These are phyloP conservation scores for Eristalis pertinax DNA, from an alignment of 2,888 invertebrate species.

Conservation along the genomic window DNA sequence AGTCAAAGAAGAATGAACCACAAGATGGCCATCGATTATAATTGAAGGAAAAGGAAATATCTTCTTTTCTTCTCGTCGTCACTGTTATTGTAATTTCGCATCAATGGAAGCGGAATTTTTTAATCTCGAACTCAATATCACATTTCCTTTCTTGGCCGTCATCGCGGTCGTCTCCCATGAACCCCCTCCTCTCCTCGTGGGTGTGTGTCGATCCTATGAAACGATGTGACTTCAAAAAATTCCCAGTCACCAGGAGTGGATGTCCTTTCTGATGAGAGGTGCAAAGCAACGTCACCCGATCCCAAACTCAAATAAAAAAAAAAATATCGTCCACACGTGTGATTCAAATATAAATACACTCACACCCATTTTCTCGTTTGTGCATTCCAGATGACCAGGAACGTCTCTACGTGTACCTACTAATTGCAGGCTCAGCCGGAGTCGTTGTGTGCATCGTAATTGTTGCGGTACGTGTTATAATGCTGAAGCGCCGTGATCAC, in stretches of 20 bases:
- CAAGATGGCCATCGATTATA: conserved; percentile 17
- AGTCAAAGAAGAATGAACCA: background rate
- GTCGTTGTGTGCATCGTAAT: conserved; percentile 88
- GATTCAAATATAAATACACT: background rate
- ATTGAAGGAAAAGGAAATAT: conserved; percentile 22
- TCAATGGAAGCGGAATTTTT: conserved; percentile 65
- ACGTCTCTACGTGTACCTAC: conserved; percentile 90
- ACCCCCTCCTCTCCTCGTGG: background rate
- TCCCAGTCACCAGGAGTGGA: background rate
- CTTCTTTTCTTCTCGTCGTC: conserved; percentile 25
- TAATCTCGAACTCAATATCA: conserved; percentile 60
- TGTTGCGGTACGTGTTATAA: conserved; percentile 86
- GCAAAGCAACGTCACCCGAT: background rate
- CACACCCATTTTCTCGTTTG: conserved; percentile 39
- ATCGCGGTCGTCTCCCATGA: background rate
- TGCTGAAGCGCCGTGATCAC: conserved; percentile 85
- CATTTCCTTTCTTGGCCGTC: conserved; percentile 4
- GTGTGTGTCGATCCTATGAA: background rate
- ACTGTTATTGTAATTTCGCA: conserved; percentile 54
- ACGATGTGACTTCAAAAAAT: background rate
- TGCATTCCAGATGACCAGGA: conserved; percentile 79
- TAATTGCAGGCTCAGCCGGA: conserved; percentile 87
- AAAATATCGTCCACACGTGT: background rate
- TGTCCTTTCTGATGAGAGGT: background rate
- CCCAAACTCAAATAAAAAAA: background rate